Conservation (phyloP, 1,140 invertebrate genomes). For the Drosophila orosa region DNA sequence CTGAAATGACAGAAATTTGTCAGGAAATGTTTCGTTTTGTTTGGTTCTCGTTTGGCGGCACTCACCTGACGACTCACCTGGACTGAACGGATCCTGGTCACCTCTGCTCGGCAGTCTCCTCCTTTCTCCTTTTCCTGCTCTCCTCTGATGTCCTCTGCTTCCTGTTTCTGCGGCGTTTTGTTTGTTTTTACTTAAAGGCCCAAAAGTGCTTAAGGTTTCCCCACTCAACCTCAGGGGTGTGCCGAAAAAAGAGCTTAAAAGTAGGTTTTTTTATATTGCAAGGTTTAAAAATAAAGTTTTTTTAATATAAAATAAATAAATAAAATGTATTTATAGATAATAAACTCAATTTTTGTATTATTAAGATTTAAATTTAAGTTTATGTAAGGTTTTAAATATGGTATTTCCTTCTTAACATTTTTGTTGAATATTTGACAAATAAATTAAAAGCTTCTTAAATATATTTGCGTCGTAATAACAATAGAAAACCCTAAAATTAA, state of each 20-base stretch:
- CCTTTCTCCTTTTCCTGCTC: constrained; percentile 6
- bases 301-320: too few relatives aligned
- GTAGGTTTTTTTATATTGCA: background rate
- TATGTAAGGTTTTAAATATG: too few relatives aligned
- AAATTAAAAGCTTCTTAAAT: background rate
- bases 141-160: background rate
- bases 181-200: constrained; percentile 52
- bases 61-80: constrained; percentile 14
- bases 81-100: background rate
- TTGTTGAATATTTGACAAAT: too few relatives aligned
- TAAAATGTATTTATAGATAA: too few relatives aligned
- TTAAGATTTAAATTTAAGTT: background rate
- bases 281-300: too few relatives aligned
- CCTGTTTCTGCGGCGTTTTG: constrained; percentile 13
- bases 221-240: background rate
- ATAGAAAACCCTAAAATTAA: background rate
- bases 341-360: background rate
- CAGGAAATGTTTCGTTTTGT: constrained; percentile 59
- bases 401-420: too few relatives aligned
- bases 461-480: background rate
- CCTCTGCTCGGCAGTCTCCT: too few relatives aligned
- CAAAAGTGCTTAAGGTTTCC: constrained; percentile 9
- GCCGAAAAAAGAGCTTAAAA: background rate
- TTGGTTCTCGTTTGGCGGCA: constrained; percentile 36
- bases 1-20: constrained; percentile 73